These are phyloP conservation scores for Antidorcas marsupialis DNA, from an alignment of 2,113 vertebrate genomes.

Conservation along the genomic window DNA sequence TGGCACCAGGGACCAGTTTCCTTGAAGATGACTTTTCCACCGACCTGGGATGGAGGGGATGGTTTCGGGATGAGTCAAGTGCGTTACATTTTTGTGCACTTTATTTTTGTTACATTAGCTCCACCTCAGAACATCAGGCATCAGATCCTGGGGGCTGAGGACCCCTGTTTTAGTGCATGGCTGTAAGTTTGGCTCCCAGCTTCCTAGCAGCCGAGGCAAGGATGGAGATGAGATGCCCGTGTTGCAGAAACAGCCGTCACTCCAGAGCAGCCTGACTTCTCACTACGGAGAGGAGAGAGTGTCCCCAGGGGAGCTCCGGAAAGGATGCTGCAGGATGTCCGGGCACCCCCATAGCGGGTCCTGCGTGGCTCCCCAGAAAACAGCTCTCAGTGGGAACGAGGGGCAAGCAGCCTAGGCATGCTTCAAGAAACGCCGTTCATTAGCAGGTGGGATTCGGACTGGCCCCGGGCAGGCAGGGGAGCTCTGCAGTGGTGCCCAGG, in stretches of 20 bases:
- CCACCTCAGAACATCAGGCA: not conserved
- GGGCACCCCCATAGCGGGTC: not conserved
- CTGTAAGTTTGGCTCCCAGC: not conserved
- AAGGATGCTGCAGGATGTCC: not conserved
- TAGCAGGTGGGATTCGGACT: accelerated
- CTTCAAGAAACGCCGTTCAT: too few species aligned
- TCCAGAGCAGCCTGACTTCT: not conserved
- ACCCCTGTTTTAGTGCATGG: not conserved
- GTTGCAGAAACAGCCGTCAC: not conserved
- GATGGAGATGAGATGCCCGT: not conserved
- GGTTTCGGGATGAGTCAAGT: not conserved
- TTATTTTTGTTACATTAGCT: not conserved
- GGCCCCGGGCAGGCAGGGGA: not conserved
- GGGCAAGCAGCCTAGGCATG: not conserved
- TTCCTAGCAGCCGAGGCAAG: not conserved
- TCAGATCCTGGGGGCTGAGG: not conserved
- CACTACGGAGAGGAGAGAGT: accelerated
- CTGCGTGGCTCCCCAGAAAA: accelerated
- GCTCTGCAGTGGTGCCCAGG: not conserved
- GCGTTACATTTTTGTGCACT: not conserved
- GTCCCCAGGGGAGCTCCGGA: not conserved
- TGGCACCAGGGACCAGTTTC: not conserved
- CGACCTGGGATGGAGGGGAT: not conserved
- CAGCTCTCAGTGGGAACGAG: not conserved
- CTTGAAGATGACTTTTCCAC: not conserved